Base-by-base conservation (phyloP, 1,140 invertebrate genomes). In the Latrodectus geometricus region DNA sequence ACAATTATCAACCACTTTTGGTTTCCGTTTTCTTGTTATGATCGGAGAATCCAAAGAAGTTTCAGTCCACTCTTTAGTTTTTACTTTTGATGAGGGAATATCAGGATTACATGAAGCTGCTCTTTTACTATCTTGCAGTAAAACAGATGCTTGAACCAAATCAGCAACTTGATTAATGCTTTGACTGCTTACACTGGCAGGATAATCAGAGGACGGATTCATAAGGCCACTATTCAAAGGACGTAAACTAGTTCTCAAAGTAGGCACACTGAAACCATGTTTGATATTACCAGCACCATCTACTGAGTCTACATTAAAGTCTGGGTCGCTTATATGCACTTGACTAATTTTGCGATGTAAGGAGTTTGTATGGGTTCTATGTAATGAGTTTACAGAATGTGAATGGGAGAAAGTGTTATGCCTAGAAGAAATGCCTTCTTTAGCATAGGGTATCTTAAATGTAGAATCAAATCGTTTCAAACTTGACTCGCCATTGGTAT, bases 31-130 rank as follows among this genome's bases (percentile, higher is more conserved):
- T 48, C 49, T 72, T 20, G 85, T 77, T n/a, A 89, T 80, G 4
- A 89, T 72, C 49, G 92, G 92, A 0, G 93, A 93, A 91, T 95
- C 94, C 69, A 95, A 89, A 9, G 94, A 94, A 0, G 94, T 95
- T 90, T 95, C 95, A 89, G 94, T 94, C 94, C 95, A 95, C 77
- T 94, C 94, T 89, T 95, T 95, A 88, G 95, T 94, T 87, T 88
- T 85, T 1, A 54, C 54, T 79, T 87, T 88, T 14, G 87, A 68
- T 0, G 87, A 11, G 49, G 23, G 20, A 50, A 48, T 23, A 50
- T 80, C 69, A 14, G 54, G 78, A 21, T 50, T 74, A n/a, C 75
- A 72, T 15, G 84, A 79, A 12, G 61, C 74, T 68, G 83, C 74
- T 52, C 77, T 79, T 79, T 86, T 86, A 54, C 84, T 56, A n/a